A percentile compares a stretch with the other conserved stretches of the same genome.
phyloP scores from a whole-genome alignment of 2,113 vertebrate genomes.

The Camelus bactrianus region DNA sequence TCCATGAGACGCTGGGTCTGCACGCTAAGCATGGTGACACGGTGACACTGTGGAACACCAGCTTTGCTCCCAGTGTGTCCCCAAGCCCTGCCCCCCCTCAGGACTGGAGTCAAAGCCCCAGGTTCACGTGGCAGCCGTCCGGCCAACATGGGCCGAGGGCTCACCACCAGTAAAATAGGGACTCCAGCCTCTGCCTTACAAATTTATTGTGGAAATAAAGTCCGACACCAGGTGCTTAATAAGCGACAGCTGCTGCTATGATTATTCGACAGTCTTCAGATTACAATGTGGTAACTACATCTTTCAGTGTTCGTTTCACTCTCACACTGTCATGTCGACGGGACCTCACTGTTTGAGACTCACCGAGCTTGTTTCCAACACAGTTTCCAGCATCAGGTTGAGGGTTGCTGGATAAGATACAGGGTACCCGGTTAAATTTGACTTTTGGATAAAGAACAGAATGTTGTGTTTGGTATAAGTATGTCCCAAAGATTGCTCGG shows the following conservation, averaged over 20 bases:
- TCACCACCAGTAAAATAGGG: background rate
- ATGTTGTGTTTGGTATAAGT: background rate
- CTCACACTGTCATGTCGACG: background rate
- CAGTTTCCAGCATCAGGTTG: background rate
- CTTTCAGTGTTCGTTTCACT: background rate
- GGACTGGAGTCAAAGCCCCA: background rate
- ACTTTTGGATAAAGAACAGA: background rate
- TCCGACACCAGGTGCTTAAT: background rate
- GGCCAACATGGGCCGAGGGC: background rate
- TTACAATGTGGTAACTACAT: background rate
- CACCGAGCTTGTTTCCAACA: background rate
- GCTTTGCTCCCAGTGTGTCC: background rate
- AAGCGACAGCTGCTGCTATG: background rate
- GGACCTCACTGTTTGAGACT: background rate
- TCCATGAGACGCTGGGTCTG: background rate
- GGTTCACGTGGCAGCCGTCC: background rate
- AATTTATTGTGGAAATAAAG: background rate
- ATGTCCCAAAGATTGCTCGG: background rate
- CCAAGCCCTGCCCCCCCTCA: too few species aligned
- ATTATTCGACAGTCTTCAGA: background rate
- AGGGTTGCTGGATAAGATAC: background rate
- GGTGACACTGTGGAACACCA: background rate
- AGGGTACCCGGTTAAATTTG: background rate
- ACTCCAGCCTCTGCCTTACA: background rate
- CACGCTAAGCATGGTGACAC: accelerated